phyloP scores from a whole-genome alignment of 2,888 invertebrate genomes.

The Drosophila histrio region DNA sequence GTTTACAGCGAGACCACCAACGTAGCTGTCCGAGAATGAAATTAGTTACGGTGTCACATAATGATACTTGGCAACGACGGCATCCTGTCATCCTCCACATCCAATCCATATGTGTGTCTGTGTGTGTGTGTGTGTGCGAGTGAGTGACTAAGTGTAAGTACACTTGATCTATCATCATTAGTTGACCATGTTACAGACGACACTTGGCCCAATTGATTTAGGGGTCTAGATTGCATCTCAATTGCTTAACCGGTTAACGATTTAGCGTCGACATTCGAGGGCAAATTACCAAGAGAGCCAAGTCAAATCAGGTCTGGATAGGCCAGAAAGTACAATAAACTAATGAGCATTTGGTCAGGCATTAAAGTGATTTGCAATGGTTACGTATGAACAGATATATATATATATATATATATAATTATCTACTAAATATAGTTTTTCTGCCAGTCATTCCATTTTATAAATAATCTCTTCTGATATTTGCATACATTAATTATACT shows the following conservation, averaged over 20 bases:
- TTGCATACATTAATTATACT: slow-evolving; percentile 36
- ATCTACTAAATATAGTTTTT: too few species aligned
- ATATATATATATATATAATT: too few species aligned
- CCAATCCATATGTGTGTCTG: background rate
- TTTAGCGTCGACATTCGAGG: background rate
- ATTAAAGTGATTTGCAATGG: background rate
- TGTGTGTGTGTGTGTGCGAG: slow-evolving; percentile 2
- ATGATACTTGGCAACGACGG: slow-evolving; percentile 51
- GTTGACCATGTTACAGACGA: slow-evolving; percentile 68
- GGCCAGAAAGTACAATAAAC: background rate
- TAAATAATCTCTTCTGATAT: background rate
- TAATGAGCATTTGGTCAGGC: background rate
- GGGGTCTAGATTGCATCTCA: slow-evolving; percentile 41
- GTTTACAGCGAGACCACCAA: slow-evolving; percentile 26
- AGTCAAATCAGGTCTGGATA: background rate
- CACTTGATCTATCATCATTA: slow-evolving; percentile 77
- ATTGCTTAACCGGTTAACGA: slow-evolving; percentile 32
- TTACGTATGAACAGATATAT: background rate
- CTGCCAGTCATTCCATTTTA: background rate
- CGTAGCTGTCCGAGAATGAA: slow-evolving; percentile 39
- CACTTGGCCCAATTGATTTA: slow-evolving; percentile 77
- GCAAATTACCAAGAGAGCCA: slow-evolving; percentile 4
- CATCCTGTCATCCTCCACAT: slow-evolving; percentile 27
- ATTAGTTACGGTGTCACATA: slow-evolving; percentile 75
- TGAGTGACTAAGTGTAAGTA: slow-evolving; percentile 54